Percentiles rank a stretch among this genome's conserved stretches.
These are phyloP conservation scores for Turdus rufiventris DNA, from an alignment of 2,113 vertebrate species.

Conservation along the genomic window DNA sequence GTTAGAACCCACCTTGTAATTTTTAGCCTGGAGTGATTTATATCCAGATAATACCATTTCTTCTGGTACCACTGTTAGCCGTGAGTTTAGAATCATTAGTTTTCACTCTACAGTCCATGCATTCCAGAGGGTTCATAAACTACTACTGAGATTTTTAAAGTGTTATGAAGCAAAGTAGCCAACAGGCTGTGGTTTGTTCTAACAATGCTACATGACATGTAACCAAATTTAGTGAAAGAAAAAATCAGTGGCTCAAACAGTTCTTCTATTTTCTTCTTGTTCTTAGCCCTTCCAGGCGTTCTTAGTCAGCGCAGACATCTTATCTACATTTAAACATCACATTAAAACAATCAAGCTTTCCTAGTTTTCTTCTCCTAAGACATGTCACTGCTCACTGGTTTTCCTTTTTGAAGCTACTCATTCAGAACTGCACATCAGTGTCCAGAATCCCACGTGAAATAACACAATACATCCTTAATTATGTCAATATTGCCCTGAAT, in stretches of 20 bases:
- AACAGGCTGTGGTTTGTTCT: background rate
- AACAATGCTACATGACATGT: background rate
- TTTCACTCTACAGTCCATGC: background rate
- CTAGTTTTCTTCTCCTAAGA: background rate
- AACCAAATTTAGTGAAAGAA: background rate
- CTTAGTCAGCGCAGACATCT: background rate
- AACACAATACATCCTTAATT: background rate
- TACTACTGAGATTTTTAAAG: background rate
- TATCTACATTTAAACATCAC: background rate
- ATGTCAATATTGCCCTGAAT: background rate
- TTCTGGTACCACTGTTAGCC: background rate
- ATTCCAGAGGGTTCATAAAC: background rate
- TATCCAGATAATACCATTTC: background rate
- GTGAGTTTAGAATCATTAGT: background rate
- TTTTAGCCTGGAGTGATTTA: conserved; percentile 10
- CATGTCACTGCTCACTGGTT: fast-evolving
- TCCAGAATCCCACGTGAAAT: background rate
- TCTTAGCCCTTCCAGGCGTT: background rate
- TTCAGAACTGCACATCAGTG: background rate
- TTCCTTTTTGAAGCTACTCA: background rate
- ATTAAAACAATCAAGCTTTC: background rate
- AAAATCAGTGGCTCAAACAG: background rate
- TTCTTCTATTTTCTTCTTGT: background rate
- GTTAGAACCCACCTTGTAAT: background rate
- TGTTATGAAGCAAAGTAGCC: background rate